Percentiles rank a stretch among this genome's conserved stretches.
phyloP scores from a whole-genome alignment of 1,140 invertebrate genomes.

The Ips typographus region DNA sequence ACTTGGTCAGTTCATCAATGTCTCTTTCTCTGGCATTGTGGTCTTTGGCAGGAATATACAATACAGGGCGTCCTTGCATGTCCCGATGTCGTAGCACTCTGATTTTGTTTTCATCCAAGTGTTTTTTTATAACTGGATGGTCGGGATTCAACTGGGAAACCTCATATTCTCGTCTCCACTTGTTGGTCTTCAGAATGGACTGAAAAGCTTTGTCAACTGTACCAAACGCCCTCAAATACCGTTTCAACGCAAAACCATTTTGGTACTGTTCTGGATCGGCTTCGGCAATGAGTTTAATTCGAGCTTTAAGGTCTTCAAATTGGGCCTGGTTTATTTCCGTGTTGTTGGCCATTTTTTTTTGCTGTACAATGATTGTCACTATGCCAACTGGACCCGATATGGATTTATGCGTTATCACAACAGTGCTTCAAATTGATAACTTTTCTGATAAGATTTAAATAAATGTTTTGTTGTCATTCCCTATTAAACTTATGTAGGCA shows the following conservation, averaged over 20 bases:
- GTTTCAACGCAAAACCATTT: constrained; percentile 68
- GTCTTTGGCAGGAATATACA: constrained; percentile 75
- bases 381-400: too few relatives aligned
- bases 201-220: constrained; percentile 71
- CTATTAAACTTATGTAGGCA: too few relatives aligned
- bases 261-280: constrained; percentile 71
- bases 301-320: constrained; percentile 64
- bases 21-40: constrained; percentile 68
- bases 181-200: constrained; percentile 75
- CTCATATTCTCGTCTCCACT: constrained; percentile 72
- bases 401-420: too few relatives aligned
- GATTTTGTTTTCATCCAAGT: constrained; percentile 63
- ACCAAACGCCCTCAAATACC: constrained; percentile 70
- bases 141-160: constrained; percentile 59
- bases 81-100: constrained; percentile 68
- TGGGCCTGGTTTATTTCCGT: too few relatives aligned
- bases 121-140: constrained; percentile 61
- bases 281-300: constrained; percentile 68
- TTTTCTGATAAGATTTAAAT: too few relatives aligned
- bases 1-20: constrained; percentile 73
- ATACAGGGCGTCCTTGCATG: constrained; percentile 67
- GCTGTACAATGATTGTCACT: too few relatives aligned
- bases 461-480: too few relatives aligned
- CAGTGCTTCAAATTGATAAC: too few relatives aligned
- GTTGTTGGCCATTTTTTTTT: too few relatives aligned